These are phyloP conservation scores for Ciconia nigra DNA, from an alignment of 2,797 vertebrate species.

Conservation along the genomic window DNA sequence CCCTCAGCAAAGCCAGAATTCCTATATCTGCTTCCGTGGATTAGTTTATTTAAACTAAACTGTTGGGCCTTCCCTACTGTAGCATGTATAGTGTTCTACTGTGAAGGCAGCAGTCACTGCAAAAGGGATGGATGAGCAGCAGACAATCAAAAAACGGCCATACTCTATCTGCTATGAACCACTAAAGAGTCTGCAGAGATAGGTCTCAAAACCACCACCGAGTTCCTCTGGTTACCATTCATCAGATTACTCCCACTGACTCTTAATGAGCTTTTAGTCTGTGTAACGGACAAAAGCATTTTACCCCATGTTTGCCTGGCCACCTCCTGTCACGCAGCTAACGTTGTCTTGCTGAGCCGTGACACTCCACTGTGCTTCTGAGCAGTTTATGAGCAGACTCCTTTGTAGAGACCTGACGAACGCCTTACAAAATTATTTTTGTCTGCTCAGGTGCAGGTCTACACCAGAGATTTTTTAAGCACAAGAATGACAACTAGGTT, in stretches of 20 bases:
- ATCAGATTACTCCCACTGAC: background rate
- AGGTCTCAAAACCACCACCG: background rate
- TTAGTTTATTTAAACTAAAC: background rate
- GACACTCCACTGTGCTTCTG: fast-evolving
- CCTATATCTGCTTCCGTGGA: background rate
- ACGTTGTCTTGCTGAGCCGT: fast-evolving
- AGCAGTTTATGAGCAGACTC: background rate
- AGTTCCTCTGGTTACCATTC: background rate
- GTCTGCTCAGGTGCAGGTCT: background rate
- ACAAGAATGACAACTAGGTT: background rate
- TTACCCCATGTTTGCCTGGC: background rate
- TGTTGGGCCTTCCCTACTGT: background rate
- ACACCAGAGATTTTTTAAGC: background rate
- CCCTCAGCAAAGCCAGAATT: background rate
- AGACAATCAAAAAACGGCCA: background rate
- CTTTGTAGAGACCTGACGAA: fast-evolving
- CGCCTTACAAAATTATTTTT: background rate
- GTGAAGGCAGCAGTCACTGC: fast-evolving
- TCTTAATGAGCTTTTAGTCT: background rate
- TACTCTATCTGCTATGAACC: background rate
- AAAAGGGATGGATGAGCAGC: background rate
- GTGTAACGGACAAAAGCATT: background rate
- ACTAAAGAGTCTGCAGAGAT: background rate
- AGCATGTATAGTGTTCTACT: background rate
- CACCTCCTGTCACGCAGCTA: background rate